These are phyloP conservation scores for Siphlonurus alternatus DNA, from an alignment of 2,888 invertebrate genomes.

Conservation along the genomic window DNA sequence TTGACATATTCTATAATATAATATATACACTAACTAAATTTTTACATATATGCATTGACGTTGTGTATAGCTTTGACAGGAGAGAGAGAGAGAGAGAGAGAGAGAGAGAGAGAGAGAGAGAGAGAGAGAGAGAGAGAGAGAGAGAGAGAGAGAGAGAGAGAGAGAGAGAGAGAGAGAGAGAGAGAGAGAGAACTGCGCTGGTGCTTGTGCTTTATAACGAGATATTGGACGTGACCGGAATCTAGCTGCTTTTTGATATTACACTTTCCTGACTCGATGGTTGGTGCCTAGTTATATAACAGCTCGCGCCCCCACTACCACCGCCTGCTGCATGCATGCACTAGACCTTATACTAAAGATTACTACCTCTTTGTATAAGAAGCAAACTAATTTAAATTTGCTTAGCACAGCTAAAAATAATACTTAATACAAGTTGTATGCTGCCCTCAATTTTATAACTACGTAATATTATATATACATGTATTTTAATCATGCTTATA, in stretches of 20 bases:
- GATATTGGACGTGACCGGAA: not conserved
- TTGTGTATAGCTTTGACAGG: too few species aligned
- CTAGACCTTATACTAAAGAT: too few species aligned
- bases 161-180: not conserved
- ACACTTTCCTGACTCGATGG: too few species aligned
- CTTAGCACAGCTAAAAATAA: not conserved
- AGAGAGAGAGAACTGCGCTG: not conserved
- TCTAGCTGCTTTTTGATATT: not conserved
- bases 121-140: not conserved
- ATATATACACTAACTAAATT: too few species aligned
- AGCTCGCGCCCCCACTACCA: too few species aligned
- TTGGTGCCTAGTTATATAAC: too few species aligned
- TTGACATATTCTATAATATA: too few species aligned
- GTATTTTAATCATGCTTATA: too few species aligned
- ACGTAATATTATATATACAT: not conserved
- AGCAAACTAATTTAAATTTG: not conserved
- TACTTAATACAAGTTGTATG: not conserved
- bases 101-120: not conserved
- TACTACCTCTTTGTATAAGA: not conserved
- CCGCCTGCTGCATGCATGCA: too few species aligned
- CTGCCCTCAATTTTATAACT: not conserved
- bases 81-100: not conserved
- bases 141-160: not conserved
- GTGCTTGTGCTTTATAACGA: not conserved
- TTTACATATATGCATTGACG: too few species aligned